Evolutionary conservation across 1,140 invertebrate genomes (phyloP).

Genomic region (Sminthurinus signatus): DNA sequence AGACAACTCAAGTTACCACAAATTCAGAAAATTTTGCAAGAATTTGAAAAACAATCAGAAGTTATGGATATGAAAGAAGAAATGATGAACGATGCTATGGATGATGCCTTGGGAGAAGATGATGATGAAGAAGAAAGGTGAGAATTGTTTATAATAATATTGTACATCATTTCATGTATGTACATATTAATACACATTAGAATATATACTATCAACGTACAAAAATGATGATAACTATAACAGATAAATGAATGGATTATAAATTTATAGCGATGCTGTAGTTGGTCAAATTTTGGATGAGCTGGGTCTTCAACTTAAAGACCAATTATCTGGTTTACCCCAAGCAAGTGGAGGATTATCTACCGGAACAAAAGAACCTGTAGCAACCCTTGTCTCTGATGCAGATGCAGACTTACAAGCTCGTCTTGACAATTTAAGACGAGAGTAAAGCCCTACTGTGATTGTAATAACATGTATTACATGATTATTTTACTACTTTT

Average conservation of each 20-base stretch:
- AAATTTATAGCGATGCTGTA: conserved; percentile 71
- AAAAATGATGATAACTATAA: too few species aligned
- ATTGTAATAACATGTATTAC: too few species aligned
- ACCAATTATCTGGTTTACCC: conserved; percentile 81
- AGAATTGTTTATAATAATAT: conserved; percentile 21
- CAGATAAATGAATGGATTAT: too few species aligned
- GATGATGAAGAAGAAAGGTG: conserved; percentile 97
- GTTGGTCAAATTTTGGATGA: conserved; percentile 94
- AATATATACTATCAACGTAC: too few species aligned
- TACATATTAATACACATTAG: too few species aligned
- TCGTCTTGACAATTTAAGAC: conserved; percentile 81
- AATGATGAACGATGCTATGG: conserved; percentile 99
- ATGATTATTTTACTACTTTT: too few species aligned
- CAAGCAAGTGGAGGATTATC: conserved; percentile 53
- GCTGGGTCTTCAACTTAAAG: conserved; percentile 86
- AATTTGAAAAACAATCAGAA: conserved; percentile 99
- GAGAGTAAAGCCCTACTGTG: conserved; percentile 72
- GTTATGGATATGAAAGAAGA: conserved; percentile 99
- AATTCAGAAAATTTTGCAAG: conserved; percentile 97
- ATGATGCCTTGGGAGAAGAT: conserved; percentile 98
- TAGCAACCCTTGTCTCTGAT: conserved; percentile 61
- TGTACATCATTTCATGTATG: too few species aligned
- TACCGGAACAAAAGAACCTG: conserved; percentile 40
- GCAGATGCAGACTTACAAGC: conserved; percentile 93
- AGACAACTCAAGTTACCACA: conserved; percentile 95